Evolutionary conservation across 2,888 invertebrate genomes (phyloP).

Genomic region (Nemapogon koenigi): DNA sequence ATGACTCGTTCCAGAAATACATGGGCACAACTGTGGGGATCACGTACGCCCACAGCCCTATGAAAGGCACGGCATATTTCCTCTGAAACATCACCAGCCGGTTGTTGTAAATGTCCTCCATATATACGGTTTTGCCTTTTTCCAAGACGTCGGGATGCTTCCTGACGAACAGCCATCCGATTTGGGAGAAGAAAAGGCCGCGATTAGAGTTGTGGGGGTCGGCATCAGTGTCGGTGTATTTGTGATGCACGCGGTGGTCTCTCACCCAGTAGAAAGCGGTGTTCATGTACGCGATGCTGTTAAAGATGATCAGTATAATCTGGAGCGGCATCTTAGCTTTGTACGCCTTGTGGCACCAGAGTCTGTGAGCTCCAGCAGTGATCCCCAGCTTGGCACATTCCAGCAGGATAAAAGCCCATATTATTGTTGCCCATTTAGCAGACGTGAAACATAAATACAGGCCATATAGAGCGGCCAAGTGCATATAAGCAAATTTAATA

Average conservation of each 20-base stretch:
- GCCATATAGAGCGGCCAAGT: conserved; percentile 16
- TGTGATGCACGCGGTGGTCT: conserved; percentile 12
- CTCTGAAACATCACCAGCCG: conserved; percentile 10
- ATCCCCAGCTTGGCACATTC: conserved; percentile 33
- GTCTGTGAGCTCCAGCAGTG: conserved; percentile 64
- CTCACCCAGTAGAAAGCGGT: conserved; percentile 13
- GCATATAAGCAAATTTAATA: conserved; percentile 16
- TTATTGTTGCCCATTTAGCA: conserved; percentile 16
- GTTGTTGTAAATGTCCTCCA: conserved; percentile 13
- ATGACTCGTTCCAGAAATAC: conserved; percentile 11
- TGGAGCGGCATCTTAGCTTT: conserved; percentile 61
- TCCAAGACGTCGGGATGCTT: conserved; percentile 12
- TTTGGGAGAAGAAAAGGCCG: conserved; percentile 12
- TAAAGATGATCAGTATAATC: conserved; percentile 52
- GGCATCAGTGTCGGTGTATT: conserved; percentile 12
- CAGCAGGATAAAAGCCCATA: conserved; percentile 15
- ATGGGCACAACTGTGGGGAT: conserved; percentile 12
- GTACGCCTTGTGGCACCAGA: conserved; percentile 62
- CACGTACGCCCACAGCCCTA: conserved; percentile 14
- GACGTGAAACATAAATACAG: conserved; percentile 15
- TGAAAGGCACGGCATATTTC: conserved; percentile 12
- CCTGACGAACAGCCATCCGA: conserved; percentile 12
- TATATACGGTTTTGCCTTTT: conserved; percentile 13
- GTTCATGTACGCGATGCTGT: conserved; percentile 37
- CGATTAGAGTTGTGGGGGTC: conserved; percentile 11